These are phyloP conservation scores for Hyaena hyaena DNA, from an alignment of 2,113 vertebrate genomes.

Conservation along the genomic window DNA sequence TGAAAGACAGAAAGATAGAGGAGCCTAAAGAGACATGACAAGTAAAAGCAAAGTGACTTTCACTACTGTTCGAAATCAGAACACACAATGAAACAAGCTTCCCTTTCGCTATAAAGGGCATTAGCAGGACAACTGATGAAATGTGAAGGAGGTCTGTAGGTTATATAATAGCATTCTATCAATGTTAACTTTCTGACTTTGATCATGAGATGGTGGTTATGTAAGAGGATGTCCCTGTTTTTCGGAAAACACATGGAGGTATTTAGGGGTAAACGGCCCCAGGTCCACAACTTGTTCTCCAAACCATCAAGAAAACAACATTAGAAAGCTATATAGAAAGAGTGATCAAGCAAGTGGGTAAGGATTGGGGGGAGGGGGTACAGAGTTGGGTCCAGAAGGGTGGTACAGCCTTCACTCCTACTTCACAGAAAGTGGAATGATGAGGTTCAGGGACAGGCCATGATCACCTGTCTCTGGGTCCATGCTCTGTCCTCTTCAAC, in stretches of 20 bases:
- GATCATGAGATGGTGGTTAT: background rate
- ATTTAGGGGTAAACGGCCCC: background rate
- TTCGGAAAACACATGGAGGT: background rate
- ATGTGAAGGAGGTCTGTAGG: background rate
- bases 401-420: background rate
- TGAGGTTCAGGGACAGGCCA: too few relatives aligned
- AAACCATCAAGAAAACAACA: background rate
- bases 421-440: background rate
- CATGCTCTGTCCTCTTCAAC: background rate
- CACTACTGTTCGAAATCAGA: background rate
- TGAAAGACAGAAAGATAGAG: background rate
- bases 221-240: background rate
- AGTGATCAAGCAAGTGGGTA: background rate
- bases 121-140: background rate
- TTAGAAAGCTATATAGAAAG: background rate
- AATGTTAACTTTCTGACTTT: background rate
- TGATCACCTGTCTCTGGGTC: accelerated
- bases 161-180: background rate
- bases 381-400: background rate
- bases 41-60: background rate
- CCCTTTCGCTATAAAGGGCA: background rate
- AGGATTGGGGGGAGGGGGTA: background rate
- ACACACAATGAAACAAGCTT: background rate
- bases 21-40: background rate
- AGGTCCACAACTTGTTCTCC: background rate